A percentile compares a stretch with the other conserved stretches of the same genome.
Evolutionary conservation across 2,797 vertebrate genomes (phyloP).

Genomic region (Microctenopoma steveboyesi): DNA sequence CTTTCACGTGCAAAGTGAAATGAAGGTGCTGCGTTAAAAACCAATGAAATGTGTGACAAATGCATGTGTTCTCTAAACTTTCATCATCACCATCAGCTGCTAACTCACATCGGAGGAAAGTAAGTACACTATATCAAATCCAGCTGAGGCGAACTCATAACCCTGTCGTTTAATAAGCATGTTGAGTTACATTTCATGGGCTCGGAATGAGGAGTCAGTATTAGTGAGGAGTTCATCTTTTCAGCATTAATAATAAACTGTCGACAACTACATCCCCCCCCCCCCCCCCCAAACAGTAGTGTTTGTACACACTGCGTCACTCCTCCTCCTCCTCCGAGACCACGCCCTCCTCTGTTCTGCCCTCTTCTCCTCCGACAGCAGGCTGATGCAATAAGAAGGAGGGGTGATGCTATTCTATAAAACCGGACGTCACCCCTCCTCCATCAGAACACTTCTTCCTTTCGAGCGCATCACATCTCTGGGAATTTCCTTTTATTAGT

Average conservation of each 20-base stretch:
- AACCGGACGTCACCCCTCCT: constrained; percentile 52
- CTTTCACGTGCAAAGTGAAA: not conserved
- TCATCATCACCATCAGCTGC: not conserved
- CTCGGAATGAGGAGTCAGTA: no score
- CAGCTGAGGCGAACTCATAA: not conserved
- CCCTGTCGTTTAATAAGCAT: no score
- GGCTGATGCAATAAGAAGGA: constrained; percentile 78
- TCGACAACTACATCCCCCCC: constrained; percentile 31
- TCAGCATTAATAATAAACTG: constrained; percentile 42
- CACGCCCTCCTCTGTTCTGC: no score
- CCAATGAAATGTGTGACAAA: no score
- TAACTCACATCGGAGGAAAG: not conserved
- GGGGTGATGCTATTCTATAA: constrained; percentile 56
- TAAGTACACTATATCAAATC: constrained; percentile 20
- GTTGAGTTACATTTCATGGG: not conserved
- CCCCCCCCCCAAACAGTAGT: constrained; percentile 20
- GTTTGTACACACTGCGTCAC: not conserved
- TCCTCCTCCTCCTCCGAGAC: no score
- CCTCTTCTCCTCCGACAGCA: rapidly evolving
- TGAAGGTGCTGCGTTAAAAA: not conserved
- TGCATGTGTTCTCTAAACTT: not conserved
- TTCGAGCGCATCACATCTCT: constrained; percentile 20
- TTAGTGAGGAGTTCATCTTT: not conserved
- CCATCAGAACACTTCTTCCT: constrained; percentile 42
- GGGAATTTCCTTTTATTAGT: constrained; percentile 14